Evolutionary conservation across 2,113 vertebrate species (phyloP).

Genomic region (Atherinomorus stipes): DNA sequence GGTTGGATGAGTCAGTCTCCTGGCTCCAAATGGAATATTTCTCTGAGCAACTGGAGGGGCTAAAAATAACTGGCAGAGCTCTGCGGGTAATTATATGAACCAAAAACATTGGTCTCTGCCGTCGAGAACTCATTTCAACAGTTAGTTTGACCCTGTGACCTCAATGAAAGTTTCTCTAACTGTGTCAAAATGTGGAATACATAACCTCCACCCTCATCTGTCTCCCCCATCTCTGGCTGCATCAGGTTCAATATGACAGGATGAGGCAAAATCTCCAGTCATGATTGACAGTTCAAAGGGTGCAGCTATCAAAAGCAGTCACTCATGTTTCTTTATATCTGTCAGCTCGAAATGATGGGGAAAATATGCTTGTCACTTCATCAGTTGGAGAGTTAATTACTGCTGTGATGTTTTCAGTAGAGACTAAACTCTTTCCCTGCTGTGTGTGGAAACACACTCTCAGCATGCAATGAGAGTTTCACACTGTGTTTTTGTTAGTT

Average conservation of each 20-base stretch:
- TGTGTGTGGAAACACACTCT: background rate
- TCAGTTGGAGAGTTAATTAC: conserved; percentile 25
- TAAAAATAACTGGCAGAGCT: conserved; percentile 45
- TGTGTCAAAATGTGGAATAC: conserved; percentile 34
- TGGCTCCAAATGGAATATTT: conserved; percentile 18
- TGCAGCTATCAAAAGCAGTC: conserved; percentile 56
- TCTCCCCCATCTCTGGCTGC: conserved; percentile 81
- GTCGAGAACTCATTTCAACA: conserved; percentile 49
- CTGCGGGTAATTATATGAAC: conserved; percentile 45
- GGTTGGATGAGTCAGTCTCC: conserved; percentile 11
- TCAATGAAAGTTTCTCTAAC: conserved; percentile 46
- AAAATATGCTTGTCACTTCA: conserved; percentile 28
- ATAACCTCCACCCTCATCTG: conserved; percentile 26
- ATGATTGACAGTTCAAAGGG: conserved; percentile 70
- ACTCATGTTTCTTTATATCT: conserved; percentile 27
- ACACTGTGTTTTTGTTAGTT: background rate
- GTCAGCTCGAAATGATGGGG: conserved; percentile 29
- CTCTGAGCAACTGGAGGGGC: conserved; percentile 32
- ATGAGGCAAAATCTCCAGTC: conserved; percentile 80
- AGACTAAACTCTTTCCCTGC: background rate
- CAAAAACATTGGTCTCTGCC: conserved; percentile 48
- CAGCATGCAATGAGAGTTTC: background rate
- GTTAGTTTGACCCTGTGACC: conserved; percentile 45
- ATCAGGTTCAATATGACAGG: conserved; percentile 85
- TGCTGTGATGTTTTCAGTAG: conserved; percentile 3